Base-by-base conservation (phyloP, 2,888 invertebrate genomes). In the Capitulum mitella region DNA sequence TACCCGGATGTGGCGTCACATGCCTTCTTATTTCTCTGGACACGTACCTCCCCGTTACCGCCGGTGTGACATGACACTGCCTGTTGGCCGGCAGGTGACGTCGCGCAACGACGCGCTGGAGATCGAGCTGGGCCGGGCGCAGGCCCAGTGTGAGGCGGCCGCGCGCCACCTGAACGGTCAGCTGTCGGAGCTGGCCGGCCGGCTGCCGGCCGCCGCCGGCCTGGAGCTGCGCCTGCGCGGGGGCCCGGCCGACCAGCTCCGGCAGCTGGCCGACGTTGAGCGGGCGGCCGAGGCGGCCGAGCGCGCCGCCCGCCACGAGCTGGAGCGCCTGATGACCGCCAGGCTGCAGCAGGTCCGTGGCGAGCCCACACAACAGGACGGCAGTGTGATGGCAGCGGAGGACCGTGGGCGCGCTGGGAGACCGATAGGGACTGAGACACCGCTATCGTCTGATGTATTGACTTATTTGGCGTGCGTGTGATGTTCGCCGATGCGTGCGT, bases 221-320 rank as follows among this genome's bases (percentile, higher is more conserved):
- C 58, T 58, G 58, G 29, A 58, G 58, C n/a, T 58, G 29, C 58
- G 58, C 6, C 58, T 58, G 58, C 58, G 58, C 58, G 58, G 58
- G 12, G 14, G 29, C 6, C 29, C 58, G 10, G 58, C 6, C 6
- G 29, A 29, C 29, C 58, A 58, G 58, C 58, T 58, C 29, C 58
- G 29, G 29, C 29, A 58, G n/a, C 58, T 58, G 58, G 22, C 29
- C 10, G 58, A 8, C 29, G 29, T 29, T 0, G 58, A 58, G 58
- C 58, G 58, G 0, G 5, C n/a, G 29, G 10, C 10, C 22, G n/a
- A 58, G 58, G 5, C 8, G n/a, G 58, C 58, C 29, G 58, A 58
- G 58, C 58, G 58, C n/a, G 29, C n/a, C 10, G 58, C 58, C 22
- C 58, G 58, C 58, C n/a, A 29, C 29, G 58, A 58, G 22, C n/a